Base-by-base conservation (phyloP, 2,797 vertebrate genomes). In the Gobionotothen gibberifrons region DNA sequence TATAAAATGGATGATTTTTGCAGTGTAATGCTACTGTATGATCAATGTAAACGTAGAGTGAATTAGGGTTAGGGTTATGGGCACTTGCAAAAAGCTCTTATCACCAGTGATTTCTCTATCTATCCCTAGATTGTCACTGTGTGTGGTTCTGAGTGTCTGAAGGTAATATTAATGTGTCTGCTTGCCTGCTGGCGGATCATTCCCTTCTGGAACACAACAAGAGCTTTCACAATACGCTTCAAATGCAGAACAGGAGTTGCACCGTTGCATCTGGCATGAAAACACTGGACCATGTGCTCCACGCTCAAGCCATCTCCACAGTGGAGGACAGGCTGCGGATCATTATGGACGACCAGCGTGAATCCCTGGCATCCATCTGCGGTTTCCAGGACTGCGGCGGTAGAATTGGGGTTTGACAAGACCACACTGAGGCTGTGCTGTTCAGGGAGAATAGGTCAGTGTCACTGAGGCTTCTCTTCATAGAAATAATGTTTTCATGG, bases 291-390 rank as follows among this genome's bases (percentile, higher is more conserved):
- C 89, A 86, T 90, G 86, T 87, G 88, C 80, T 84, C 54, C 55
- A n/a, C 5, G 21, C 72, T 82, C 62, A 59, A 61, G 82, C 85
- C 86, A 87, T 90, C 79, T 60, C 79, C 64, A 72, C 79, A 79
- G 76, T 82, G 59, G 79, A 85, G 79, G 75, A 85, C 87, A 85
- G 84, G 74, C 87, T 88, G 91, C 70, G 43, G 65, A 78, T 85
- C 85, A 88, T 88, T 91, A 87, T 87, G 89, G 88, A 87, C 17
- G 57, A 87, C 53, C 89, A 92, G 90, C 85, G 47, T 82, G 89
- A 84, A 67, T 84, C 83, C 83, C 60, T 82, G 86, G 85, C 84
- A 84, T 74, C 72, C 59, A 3, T 44, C 47, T 19, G 17, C 12
- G 74, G 54, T 70, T 79, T 67, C 69, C 47, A 81, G 42, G 69